phyloP scores from a whole-genome alignment of 1,140 invertebrate species.

The Magallana angulata region DNA sequence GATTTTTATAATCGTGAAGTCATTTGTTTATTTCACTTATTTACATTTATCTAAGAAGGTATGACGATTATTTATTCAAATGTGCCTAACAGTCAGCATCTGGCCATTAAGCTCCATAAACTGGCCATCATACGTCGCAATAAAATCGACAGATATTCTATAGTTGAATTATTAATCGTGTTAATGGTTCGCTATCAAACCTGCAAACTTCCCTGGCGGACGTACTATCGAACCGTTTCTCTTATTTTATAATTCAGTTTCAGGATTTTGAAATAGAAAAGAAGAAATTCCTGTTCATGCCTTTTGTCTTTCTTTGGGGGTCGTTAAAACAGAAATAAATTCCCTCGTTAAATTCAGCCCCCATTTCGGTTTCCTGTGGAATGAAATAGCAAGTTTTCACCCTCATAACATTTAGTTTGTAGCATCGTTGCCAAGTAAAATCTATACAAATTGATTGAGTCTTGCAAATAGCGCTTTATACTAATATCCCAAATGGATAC shows the following conservation, averaged over 20 bases:
- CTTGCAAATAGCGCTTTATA: neutral
- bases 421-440: slow-evolving; percentile 11
- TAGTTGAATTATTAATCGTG: neutral
- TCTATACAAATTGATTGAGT: slow-evolving; percentile 2
- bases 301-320: neutral
- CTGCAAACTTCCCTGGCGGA: neutral
- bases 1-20: too few species aligned
- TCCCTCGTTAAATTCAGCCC: neutral
- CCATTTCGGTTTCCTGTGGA: slow-evolving; percentile 9
- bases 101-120: neutral
- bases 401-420: neutral
- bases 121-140: neutral
- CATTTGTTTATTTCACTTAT: neutral
- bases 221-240: neutral
- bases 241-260: neutral
- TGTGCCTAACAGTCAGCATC: neutral
- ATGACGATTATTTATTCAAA: neutral
- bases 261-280: neutral
- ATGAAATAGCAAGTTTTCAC: neutral
- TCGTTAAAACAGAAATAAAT: neutral
- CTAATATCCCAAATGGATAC: neutral
- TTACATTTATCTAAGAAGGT: neutral
- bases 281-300: neutral
- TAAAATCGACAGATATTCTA: neutral
- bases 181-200: neutral